Base-by-base conservation (phyloP, 2,888 invertebrate species). In the Furcula furcula region DNA sequence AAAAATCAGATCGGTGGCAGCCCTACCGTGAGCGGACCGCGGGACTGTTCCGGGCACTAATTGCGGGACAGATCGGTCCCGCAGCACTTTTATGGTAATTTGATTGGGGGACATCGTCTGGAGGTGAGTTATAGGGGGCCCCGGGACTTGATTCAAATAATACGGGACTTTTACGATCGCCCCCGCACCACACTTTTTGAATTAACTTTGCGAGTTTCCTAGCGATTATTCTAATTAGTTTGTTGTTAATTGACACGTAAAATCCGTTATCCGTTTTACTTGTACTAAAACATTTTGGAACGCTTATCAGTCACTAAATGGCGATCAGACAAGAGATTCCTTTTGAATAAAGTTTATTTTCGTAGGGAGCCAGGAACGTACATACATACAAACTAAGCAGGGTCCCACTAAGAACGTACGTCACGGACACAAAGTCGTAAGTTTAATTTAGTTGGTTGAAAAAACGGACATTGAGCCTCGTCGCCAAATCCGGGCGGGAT, bases 11-110 rank as follows among this genome's bases (percentile, higher is more conserved):
- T 16, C 16, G 23, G 14, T n/a, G n/a, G 5, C 26, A 26, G 7
- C 26, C 26, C 26, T 26, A 46, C 34, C 23, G 21, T n/a, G n/a
- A n/a, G 11, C 22, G 30, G 22, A 23, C 34, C 16, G 29, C 36
- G 26, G 23, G 23, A 29, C 23, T n/a, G 34, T 35, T 19, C 25
- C 18, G n/a, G 25, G 31, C 40, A 50, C 57, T 55, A 55, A 55
- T 56, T 50, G 50, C 43, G 39, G 31, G 34, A n/a, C 37, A 19
- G 38, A 34, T 29, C 23, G 35, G 31, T 44, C 31, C 15, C 31
- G 31, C 23, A 28, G 20, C 34, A n/a, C n/a, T n/a, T n/a, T n/a
- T 49, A 55, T 55, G 55, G 33, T 55, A 57, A 55, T 55, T 54
- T 47, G 36, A 57, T 54, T 54, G 33, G 33, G 54, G 46, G 43